These are phyloP conservation scores for Mesoclemmys tuberculata DNA, from an alignment of 2,113 vertebrate genomes.

Conservation along the genomic window DNA sequence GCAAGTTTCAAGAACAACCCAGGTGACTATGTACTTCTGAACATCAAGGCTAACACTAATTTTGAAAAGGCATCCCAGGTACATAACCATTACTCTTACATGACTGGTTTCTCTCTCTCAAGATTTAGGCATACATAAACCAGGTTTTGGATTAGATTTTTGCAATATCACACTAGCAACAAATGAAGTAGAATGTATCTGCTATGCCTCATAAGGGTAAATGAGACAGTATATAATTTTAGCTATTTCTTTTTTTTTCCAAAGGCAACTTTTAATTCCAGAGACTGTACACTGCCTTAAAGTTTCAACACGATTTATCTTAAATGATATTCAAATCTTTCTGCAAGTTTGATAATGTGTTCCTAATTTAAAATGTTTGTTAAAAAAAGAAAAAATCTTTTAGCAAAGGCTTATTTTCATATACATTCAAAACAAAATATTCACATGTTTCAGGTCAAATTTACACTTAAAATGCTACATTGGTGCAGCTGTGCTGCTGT, in stretches of 20 bases:
- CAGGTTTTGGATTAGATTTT: background rate
- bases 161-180: background rate
- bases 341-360: background rate
- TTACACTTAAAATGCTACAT: too few species aligned
- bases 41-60: background rate
- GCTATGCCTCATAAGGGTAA: background rate
- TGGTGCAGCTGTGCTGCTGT: too few species aligned
- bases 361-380: too few species aligned
- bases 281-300: background rate
- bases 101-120: background rate
- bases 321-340: background rate
- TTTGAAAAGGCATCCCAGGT: background rate
- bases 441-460: too few species aligned
- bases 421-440: background rate
- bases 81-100: background rate
- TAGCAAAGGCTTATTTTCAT: background rate
- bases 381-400: background rate
- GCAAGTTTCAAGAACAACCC: background rate
- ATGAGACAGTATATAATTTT: constrained; percentile 23
- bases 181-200: background rate
- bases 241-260: background rate
- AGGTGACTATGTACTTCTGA: background rate
- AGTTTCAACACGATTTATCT: background rate
- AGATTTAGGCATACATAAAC: background rate
- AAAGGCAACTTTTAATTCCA: background rate